Evolutionary conservation across 2,113 vertebrate genomes (phyloP).

Genomic region (Otis tarda): DNA sequence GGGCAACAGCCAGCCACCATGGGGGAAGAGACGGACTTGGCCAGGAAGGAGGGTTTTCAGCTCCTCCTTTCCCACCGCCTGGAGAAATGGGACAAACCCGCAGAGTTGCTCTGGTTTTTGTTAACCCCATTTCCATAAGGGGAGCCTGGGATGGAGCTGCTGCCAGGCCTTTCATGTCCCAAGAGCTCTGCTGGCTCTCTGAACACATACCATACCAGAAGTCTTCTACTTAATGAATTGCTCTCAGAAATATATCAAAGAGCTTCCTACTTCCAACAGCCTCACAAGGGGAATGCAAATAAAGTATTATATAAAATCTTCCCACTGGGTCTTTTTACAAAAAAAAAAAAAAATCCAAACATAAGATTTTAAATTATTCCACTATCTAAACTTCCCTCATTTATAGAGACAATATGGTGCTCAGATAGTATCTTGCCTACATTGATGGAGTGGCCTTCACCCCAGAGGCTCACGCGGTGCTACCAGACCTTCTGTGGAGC

Average conservation of each 20-base stretch:
- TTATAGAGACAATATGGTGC: not conserved
- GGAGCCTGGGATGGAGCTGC: not conserved
- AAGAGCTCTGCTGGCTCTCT: not conserved
- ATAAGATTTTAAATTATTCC: not conserved
- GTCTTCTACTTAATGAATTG: conserved; percentile 6
- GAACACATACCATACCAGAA: not conserved
- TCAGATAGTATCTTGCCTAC: not conserved
- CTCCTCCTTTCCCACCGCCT: not conserved
- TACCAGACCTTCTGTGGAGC: not conserved
- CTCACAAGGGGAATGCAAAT: conserved; percentile 44
- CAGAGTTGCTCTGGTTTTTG: not conserved
- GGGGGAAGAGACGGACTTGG: not conserved
- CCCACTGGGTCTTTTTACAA: not conserved
- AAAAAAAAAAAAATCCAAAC: not conserved
- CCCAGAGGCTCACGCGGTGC: fast-evolving
- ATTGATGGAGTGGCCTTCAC: not conserved
- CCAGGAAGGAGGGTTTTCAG: not conserved
- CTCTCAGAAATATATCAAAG: conserved; percentile 39
- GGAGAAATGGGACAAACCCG: not conserved
- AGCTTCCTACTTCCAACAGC: conserved; percentile 12
- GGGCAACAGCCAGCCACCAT: not conserved
- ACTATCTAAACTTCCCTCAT: not conserved
- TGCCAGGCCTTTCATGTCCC: not conserved
- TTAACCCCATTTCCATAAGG: not conserved
- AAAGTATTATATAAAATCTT: conserved; percentile 45